phyloP scores from a whole-genome alignment of 2,797 vertebrate genomes.

The Gymnodraco acuticeps region DNA sequence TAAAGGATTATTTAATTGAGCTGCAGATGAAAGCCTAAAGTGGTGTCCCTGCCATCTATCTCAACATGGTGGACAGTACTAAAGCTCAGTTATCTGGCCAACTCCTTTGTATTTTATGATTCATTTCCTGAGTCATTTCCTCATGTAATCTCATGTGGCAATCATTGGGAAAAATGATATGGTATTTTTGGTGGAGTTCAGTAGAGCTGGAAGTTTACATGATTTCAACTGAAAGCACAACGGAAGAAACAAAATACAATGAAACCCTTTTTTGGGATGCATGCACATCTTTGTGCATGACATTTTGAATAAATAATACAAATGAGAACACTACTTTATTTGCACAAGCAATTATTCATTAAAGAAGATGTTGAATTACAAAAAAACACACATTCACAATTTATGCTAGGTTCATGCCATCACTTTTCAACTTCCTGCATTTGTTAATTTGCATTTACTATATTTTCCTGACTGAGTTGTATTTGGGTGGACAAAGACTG shows the following conservation, averaged over 20 bases:
- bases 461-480: too few relatives aligned
- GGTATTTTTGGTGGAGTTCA: background rate
- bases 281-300: background rate
- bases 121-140: conserved; percentile 33
- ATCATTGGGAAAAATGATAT: background rate
- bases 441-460: too few relatives aligned
- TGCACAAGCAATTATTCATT: background rate
- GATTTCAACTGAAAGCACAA: background rate
- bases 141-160: background rate
- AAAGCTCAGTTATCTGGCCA: conserved; percentile 6
- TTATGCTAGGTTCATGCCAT: background rate
- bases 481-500: too few relatives aligned
- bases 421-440: background rate
- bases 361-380: background rate
- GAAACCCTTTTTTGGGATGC: too few relatives aligned
- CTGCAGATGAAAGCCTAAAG: background rate
- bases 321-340: background rate
- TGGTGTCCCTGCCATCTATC: background rate
- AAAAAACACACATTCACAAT: too few relatives aligned
- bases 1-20: background rate
- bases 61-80: conserved; percentile 4
- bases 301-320: background rate
- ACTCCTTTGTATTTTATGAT: conserved; percentile 10
- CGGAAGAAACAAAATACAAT: background rate
- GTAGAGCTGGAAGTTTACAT: background rate